Conservation (phyloP, 2,113 vertebrate genomes). For the Herpetotheres cachinnans region DNA sequence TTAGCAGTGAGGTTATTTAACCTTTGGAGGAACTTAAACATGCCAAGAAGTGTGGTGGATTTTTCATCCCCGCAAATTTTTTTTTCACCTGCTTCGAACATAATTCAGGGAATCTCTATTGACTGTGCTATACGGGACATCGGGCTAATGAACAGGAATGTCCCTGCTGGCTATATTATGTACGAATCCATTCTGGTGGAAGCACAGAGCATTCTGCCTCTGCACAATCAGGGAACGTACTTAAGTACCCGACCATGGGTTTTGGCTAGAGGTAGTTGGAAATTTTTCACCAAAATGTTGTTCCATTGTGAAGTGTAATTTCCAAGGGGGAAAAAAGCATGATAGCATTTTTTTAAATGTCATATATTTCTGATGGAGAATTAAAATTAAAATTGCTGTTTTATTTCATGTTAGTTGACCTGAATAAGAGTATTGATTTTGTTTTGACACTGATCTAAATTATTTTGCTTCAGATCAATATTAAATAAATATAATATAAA, state of each 20-base stretch:
- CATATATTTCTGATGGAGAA: not conserved
- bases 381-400: constrained; percentile 28
- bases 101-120: not conserved
- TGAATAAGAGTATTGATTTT: constrained; percentile 44
- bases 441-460: constrained; percentile 42
- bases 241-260: not conserved
- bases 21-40: not conserved
- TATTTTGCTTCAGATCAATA: constrained; percentile 51
- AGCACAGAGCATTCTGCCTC: not conserved
- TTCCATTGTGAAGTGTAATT: not conserved
- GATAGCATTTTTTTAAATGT: not conserved
- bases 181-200: not conserved
- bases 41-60: not conserved
- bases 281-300: not conserved
- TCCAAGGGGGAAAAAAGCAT: not conserved
- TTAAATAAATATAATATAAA: constrained; percentile 23
- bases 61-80: not conserved
- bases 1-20: not conserved
- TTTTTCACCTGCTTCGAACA: not conserved
- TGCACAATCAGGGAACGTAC: not conserved
- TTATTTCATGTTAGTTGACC: constrained; percentile 44
- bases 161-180: not conserved
- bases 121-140: not conserved
- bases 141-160: not conserved
- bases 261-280: not conserved